phyloP scores from a whole-genome alignment of 1,140 invertebrate species.

The Leptopilina clavipes region DNA sequence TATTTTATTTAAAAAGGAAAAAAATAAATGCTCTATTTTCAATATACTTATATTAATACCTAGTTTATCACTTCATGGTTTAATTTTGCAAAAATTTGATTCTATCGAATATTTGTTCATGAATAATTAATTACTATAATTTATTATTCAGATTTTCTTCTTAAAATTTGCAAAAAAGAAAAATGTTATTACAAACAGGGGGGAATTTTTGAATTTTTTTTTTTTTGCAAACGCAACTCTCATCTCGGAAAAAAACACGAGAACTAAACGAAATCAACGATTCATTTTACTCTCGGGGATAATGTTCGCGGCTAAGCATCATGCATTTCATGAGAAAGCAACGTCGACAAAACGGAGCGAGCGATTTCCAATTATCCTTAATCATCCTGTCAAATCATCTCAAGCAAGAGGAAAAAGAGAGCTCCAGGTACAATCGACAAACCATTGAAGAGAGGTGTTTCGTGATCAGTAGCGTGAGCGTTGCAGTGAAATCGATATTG shows the following conservation, averaged over 20 bases:
- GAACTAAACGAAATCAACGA: neutral
- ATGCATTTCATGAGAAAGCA: conserved; percentile 24
- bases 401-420: conserved; percentile 4
- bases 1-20: neutral
- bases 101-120: too few species aligned
- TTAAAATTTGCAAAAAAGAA: too few species aligned
- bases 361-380: conserved; percentile 25
- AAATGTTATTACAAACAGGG: too few species aligned
- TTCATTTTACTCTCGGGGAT: neutral
- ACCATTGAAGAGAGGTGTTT: conserved; percentile 16
- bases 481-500: conserved; percentile 23
- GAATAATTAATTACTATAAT: too few species aligned
- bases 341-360: conserved; percentile 24
- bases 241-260: neutral
- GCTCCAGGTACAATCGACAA: conserved; percentile 22
- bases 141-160: too few species aligned
- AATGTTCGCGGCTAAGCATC: conserved; percentile 19
- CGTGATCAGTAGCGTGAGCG: conserved; percentile 27
- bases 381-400: conserved; percentile 33
- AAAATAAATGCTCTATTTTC: too few species aligned
- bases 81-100: too few species aligned
- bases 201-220: neutral
- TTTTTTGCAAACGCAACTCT: neutral
- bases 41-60: too few species aligned
- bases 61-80: too few species aligned